These are phyloP conservation scores for Poicephalus gulielmi DNA, from an alignment of 2,113 vertebrate species.

Conservation along the genomic window DNA sequence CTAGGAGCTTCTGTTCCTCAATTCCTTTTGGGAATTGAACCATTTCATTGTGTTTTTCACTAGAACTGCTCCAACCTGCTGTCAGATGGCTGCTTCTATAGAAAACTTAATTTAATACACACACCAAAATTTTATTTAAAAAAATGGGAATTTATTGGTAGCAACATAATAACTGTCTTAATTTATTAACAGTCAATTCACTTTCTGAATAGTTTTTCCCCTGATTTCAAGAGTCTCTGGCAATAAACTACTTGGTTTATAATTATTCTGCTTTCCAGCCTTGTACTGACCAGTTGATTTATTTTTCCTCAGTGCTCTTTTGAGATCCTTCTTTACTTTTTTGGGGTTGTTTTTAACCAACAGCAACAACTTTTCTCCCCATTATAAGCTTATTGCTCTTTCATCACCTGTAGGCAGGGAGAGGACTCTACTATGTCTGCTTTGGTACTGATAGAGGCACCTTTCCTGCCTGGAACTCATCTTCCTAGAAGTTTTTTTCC, in stretches of 20 bases:
- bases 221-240: neutral
- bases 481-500: neutral
- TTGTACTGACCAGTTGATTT: neutral
- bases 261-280: neutral
- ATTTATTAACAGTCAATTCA: neutral
- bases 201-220: neutral
- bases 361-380: neutral
- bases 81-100: neutral
- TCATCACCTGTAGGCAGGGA: neutral
- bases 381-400: neutral
- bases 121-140: neutral
- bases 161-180: neutral
- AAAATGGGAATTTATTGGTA: neutral
- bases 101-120: neutral
- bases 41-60: neutral
- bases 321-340: neutral
- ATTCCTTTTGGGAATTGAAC: neutral
- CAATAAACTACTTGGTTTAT: neutral
- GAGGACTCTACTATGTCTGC: neutral
- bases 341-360: neutral
- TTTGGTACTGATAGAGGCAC: neutral
- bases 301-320: neutral
- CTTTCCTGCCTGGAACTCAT: neutral
- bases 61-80: neutral
- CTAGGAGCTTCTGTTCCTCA: neutral